Base-by-base conservation (phyloP, 2,113 vertebrate species). In the Microtus richardsoni region DNA sequence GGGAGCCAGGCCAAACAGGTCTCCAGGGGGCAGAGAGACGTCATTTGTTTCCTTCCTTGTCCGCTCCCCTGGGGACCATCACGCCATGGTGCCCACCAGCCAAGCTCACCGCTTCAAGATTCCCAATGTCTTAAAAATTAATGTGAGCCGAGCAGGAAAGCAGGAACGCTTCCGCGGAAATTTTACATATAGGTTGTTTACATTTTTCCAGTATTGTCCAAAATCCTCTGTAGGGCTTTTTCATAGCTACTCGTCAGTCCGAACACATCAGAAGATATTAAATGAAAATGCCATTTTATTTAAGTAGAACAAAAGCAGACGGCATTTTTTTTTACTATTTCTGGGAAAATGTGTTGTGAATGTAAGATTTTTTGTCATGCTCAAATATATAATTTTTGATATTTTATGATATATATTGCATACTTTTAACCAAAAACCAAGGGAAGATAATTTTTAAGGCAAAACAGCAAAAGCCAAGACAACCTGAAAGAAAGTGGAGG, bases 271-370 rank as follows among this genome's bases (percentile, higher is more conserved):
- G 41, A 86, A 85, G 58, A 74, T 70, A 47, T 0, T 78, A 70
- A 84, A 73, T 70, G 64, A 66, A 87, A 80, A 70, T 68, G 80
- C 54, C 85, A 44, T 93, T 95, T 94, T 73, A 75, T 95, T 92
- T 78, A 87, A 66, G 60, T 7, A 54, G 80, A 66, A 58, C 5
- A 47, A 93, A 80, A 79, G 89, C 88, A 64, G 60, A 68, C 19
- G 10, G 75, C 71, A 52, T 73, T 82, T 92, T 85, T 92, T 68
- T 82, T 92, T 85, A 88, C 91, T 90, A 62, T 91, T 94, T 96
- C 89, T 73, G 71, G 75, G 62, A 62, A 94, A 93, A 84, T 85
- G 66, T 17, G 88, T 41, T 41, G 68, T 85, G 75, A 41, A 33
- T 75, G 79, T 73, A 44, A 88, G 75, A 85, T 17, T 54, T 26